phyloP scores from a whole-genome alignment of 2,888 invertebrate species.

The Lasioglossum zephyrum region DNA sequence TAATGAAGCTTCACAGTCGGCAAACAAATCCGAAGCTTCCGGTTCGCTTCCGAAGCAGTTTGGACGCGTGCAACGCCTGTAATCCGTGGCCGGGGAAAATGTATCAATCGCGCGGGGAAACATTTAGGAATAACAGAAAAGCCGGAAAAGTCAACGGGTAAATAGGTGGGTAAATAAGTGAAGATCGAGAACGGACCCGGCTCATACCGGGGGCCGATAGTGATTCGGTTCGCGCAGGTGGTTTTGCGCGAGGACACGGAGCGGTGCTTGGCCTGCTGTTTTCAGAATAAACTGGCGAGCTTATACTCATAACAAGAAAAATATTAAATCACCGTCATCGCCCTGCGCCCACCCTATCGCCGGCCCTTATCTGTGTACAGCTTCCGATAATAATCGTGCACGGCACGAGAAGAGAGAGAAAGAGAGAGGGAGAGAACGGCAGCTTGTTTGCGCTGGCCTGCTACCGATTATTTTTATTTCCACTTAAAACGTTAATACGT shows the following conservation, averaged over 20 bases:
- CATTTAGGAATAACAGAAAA: conserved; percentile 28
- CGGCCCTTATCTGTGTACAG: conserved; percentile 52
- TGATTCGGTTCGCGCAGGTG: conserved; percentile 63
- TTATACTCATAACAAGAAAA: conserved; percentile 83
- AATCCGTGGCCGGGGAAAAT: neutral
- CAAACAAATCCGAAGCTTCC: neutral
- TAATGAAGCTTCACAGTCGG: neutral
- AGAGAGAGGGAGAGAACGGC: neutral
- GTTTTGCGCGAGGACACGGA: conserved; percentile 72
- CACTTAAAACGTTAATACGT: conserved; percentile 38
- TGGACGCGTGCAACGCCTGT: neutral
- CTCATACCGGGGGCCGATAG: conserved; percentile 39
- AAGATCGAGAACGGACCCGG: conserved; percentile 45
- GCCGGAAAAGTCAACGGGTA: conserved; percentile 41
- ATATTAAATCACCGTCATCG: conserved; percentile 81
- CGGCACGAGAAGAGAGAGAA: neutral
- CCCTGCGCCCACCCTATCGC: conserved; percentile 58
- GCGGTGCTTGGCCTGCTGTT: conserved; percentile 77
- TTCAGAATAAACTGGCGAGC: conserved; percentile 81
- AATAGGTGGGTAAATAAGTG: conserved; percentile 64
- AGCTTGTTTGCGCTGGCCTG: conserved; percentile 46
- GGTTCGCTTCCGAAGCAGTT: neutral
- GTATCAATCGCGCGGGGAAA: conserved; percentile 27
- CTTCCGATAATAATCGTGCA: conserved; percentile 42
- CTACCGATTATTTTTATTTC: conserved; percentile 49